phyloP scores from a whole-genome alignment of 2,113 vertebrate species.

The Mugil cephalus region DNA sequence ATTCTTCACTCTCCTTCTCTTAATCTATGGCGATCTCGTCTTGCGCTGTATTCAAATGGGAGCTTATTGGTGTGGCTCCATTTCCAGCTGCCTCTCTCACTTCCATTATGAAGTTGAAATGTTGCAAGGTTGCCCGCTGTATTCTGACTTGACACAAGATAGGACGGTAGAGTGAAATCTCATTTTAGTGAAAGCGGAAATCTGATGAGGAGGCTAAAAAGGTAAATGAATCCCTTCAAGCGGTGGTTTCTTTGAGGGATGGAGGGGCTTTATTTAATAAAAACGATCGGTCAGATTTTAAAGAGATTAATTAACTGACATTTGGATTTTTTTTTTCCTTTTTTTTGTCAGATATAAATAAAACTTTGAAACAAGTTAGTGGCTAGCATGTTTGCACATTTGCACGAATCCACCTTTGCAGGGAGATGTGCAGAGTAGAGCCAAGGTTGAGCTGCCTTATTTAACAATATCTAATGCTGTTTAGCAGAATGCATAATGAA shows the following conservation, averaged over 20 bases:
- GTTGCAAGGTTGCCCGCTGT: constrained; percentile 40
- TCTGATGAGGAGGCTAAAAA: constrained; percentile 21
- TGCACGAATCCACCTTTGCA: background rate
- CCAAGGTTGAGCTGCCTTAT: constrained; percentile 43
- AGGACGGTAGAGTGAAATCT: constrained; percentile 60
- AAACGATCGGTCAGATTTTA: constrained; percentile 27
- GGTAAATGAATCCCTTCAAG: constrained; percentile 37
- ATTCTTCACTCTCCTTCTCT: constrained; percentile 41
- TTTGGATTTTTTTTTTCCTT: constrained; percentile 10
- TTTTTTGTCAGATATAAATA: constrained; percentile 10
- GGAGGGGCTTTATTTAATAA: constrained; percentile 19
- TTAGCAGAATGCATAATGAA: constrained; percentile 46
- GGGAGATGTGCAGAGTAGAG: constrained; percentile 28
- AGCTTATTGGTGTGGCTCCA: constrained; percentile 64
- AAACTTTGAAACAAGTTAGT: constrained; percentile 12
- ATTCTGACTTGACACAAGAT: constrained; percentile 54
- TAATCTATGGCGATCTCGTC: constrained; percentile 71
- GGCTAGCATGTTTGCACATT: constrained; percentile 40
- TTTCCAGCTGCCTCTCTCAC: constrained; percentile 49
- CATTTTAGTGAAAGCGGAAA: constrained; percentile 50
- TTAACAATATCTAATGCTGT: constrained; percentile 41
- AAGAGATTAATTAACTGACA: constrained; percentile 19
- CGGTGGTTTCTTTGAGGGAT: constrained; percentile 22
- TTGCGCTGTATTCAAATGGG: constrained; percentile 65
- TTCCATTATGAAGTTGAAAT: constrained; percentile 67